phyloP scores from a whole-genome alignment of 2,888 invertebrate genomes.

The Lucinisca nassula region DNA sequence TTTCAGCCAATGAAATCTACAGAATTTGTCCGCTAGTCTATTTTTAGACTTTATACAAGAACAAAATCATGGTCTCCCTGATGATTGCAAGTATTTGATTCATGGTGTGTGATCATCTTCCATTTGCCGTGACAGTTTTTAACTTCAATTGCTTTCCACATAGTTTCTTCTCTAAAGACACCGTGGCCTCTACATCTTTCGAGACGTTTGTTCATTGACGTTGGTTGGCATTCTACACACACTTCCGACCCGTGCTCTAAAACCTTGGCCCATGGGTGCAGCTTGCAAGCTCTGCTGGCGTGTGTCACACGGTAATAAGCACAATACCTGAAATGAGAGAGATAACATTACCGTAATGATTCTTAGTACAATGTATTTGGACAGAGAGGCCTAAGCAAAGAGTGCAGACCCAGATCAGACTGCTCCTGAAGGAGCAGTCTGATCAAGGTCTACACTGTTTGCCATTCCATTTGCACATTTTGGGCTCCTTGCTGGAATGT shows the following conservation, averaged over 20 bases:
- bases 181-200: constrained; percentile 95
- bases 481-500: too few relatives aligned
- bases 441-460: too few relatives aligned
- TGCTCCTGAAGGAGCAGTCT: too few relatives aligned
- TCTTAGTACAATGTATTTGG: too few relatives aligned
- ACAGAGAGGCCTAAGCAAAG: too few relatives aligned
- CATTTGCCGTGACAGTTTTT: constrained; percentile 97
- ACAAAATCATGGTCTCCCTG: constrained; percentile 76
- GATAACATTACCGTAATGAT: too few relatives aligned
- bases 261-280: constrained; percentile 88
- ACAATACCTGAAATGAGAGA: constrained; percentile 93
- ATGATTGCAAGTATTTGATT: constrained; percentile 86
- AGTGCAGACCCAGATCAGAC: too few relatives aligned
- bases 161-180: constrained; percentile 92
- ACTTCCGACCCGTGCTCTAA: constrained; percentile 91
- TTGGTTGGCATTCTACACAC: constrained; percentile 94
- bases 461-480: too few relatives aligned
- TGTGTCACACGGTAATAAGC: constrained; percentile 93
- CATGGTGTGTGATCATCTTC: constrained; percentile 90
- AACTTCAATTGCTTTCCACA: constrained; percentile 95
- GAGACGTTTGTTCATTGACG: constrained; percentile 93
- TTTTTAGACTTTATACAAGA: constrained; percentile 54
- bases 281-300: constrained; percentile 74
- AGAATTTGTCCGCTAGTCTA: neutral
- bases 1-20: neutral